phyloP scores from a whole-genome alignment of 2,888 invertebrate species.

The Eumacrocentrus americanus region DNA sequence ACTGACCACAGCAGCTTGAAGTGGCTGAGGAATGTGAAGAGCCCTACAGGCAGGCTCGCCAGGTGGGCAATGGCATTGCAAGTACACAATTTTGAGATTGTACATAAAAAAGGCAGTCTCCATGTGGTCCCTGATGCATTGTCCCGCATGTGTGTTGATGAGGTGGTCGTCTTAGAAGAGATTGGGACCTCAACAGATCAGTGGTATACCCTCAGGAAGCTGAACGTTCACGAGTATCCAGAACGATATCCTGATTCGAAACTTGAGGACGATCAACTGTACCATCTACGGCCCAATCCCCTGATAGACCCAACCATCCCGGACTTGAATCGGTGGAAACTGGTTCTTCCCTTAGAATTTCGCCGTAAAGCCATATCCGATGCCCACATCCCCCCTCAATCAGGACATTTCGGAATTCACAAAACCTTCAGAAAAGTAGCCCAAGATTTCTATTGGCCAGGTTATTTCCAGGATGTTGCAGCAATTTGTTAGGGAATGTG shows the following conservation, averaged over 20 bases:
- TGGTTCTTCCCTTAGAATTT: constrained; percentile 4
- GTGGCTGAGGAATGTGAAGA: too few species aligned
- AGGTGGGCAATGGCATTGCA: too few species aligned
- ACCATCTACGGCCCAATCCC: not conserved
- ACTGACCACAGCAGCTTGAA: too few species aligned
- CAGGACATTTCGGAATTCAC: constrained; percentile 37
- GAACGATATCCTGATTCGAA: too few species aligned
- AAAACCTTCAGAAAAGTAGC: too few species aligned
- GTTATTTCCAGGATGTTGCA: constrained; percentile 31
- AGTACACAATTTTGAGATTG: not conserved
- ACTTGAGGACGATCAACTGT: not conserved
- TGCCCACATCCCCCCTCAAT: constrained; percentile 12
- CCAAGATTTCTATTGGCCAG: too few species aligned
- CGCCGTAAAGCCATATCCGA: not conserved
- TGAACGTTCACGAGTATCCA: constrained; percentile 7
- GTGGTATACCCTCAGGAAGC: too few species aligned
- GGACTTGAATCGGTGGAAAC: constrained; percentile 19
- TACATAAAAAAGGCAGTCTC: too few species aligned
- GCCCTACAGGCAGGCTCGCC: too few species aligned
- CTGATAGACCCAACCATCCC: too few species aligned
- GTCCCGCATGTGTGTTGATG: too few species aligned
- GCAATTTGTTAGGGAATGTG: constrained; percentile 35
- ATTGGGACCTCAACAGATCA: too few species aligned
- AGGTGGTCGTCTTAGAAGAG: not conserved
- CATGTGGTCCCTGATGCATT: not conserved